Base-by-base conservation (phyloP, 2,888 invertebrate genomes). In the Ferrisia virgata region DNA sequence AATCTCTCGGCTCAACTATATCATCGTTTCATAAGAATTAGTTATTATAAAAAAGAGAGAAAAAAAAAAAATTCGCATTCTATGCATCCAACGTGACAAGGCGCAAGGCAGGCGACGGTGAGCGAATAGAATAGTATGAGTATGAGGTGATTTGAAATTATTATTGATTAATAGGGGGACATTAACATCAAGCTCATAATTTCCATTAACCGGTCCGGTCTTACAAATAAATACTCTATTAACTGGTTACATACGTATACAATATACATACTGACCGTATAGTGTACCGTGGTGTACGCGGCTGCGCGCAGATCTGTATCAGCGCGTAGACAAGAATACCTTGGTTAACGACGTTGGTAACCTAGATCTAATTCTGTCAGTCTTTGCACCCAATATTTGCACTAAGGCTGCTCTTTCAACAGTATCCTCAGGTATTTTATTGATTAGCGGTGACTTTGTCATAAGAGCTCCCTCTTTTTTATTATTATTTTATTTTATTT, bases 351-450 rank as follows among this genome's bases (percentile, higher is more conserved):
- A 82, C 82, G 82, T 82, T 82, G 82, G 69, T 82, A 82, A 82
- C 82, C 82, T 82, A 82, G 82, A 82, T 82, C 82, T 82, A 82
- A 82, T 82, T 82, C 82, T 72, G 82, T 82, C 82, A 82, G 69
- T 72, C 53, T 82, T 72, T 40, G 82, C 82, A 82, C 72, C 72
- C 40, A 82, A 69, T 82, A 64, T 82, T 18, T 40, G 69, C 39
- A 33, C 69, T 31, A 18, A 9, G 72, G 36, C 72, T 40, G 25
- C 25, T 69, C 69, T 82, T 82, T 72, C 31, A 82, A 69, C 72
- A 40, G 69, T 72, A 82, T 69, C 82, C 82, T 64, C 36, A 69
- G 82, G 82, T 82, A 43, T 13, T 69, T 72, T 72, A 39, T 72
- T 72, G 39, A 82, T 40, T 82, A 64, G 69, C 43, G 64, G 82